These are phyloP conservation scores for Paralinhomoeus sp. DNA, from an alignment of 2,888 invertebrate genomes.

Conservation along the genomic window DNA sequence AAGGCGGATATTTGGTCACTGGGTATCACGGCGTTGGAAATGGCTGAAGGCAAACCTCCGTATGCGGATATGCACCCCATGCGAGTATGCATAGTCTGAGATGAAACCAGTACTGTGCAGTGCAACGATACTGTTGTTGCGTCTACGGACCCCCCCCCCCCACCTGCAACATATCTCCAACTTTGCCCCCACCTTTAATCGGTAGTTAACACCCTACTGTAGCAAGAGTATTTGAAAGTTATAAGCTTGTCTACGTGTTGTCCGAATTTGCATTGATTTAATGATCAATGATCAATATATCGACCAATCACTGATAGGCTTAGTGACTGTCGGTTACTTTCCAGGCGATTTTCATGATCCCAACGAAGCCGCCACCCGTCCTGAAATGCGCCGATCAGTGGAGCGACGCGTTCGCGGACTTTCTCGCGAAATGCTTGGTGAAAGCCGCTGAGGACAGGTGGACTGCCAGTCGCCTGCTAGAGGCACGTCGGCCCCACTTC, in stretches of 20 bases:
- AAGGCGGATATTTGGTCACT: constrained; percentile 94
- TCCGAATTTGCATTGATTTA: no score
- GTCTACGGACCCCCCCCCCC: no score
- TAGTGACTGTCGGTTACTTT: no score
- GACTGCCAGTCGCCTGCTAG: constrained; percentile 58
- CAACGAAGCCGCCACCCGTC: constrained; percentile 93
- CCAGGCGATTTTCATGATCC: constrained; percentile 93
- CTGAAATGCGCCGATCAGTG: constrained; percentile 88
- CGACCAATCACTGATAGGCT: no score
- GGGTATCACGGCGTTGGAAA: constrained; percentile 83
- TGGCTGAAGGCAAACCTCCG: constrained; percentile 89
- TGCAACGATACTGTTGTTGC: neutral
- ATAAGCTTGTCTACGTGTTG: neutral
- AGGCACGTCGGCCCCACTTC: constrained; percentile 12
- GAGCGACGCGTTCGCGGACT: constrained; percentile 88
- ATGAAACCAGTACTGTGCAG: no score
- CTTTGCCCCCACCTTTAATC: no score
- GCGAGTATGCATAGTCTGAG: constrained; percentile 26
- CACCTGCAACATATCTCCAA: no score
- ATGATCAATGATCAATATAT: no score
- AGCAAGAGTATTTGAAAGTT: neutral
- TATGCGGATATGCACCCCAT: constrained; percentile 61
- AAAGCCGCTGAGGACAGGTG: constrained; percentile 79
- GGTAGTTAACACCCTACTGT: neutral
- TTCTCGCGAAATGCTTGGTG: constrained; percentile 50